A percentile compares a stretch with the other conserved stretches of the same genome.
Conservation (phyloP, 2,888 invertebrate species). For the Bimastos eiseni region DNA sequence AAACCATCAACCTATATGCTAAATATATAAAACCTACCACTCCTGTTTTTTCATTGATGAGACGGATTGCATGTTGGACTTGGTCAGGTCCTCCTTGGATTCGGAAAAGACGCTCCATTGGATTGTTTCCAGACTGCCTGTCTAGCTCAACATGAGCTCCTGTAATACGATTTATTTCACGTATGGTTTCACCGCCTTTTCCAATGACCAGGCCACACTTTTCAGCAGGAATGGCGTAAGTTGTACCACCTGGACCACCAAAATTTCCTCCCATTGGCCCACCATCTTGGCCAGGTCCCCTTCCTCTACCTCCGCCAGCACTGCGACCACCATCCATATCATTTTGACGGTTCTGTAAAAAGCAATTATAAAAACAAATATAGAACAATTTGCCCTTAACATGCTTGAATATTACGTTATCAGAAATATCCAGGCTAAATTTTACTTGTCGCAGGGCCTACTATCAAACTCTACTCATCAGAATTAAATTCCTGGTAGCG, state of each 20-base stretch:
- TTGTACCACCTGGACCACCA: conserved; percentile 21
- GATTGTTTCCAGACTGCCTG: conserved; percentile 71
- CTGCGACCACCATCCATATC: conserved; percentile 64
- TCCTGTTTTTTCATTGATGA: conserved; percentile 86
- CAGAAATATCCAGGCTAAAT: not conserved
- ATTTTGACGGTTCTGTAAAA: conserved; percentile 17
- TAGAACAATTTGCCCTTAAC: not conserved
- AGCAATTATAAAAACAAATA: not conserved
- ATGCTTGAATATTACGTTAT: not conserved
- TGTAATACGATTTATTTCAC: conserved; percentile 88
- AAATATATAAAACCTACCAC: conserved; percentile 17
- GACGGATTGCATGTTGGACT: conserved; percentile 91
- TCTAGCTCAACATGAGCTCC: conserved; percentile 97
- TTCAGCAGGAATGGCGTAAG: conserved; percentile 81
- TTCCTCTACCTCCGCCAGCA: conserved; percentile 3
- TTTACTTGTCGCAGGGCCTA: conserved; percentile 36
- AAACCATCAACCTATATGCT: not conserved
- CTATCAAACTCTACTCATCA: conserved; percentile 42
- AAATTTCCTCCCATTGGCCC: conserved; percentile 24
- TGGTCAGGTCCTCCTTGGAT: conserved; percentile 87
- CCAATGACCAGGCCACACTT: conserved; percentile 97
- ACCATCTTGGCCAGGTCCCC: conserved; percentile 25
- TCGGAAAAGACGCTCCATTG: conserved; percentile 83
- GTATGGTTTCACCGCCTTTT: conserved; percentile 93
- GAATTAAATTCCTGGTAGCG: conserved; percentile 32